phyloP scores from a whole-genome alignment of 2,113 vertebrate species.

The Microcebus lehilahytsara region DNA sequence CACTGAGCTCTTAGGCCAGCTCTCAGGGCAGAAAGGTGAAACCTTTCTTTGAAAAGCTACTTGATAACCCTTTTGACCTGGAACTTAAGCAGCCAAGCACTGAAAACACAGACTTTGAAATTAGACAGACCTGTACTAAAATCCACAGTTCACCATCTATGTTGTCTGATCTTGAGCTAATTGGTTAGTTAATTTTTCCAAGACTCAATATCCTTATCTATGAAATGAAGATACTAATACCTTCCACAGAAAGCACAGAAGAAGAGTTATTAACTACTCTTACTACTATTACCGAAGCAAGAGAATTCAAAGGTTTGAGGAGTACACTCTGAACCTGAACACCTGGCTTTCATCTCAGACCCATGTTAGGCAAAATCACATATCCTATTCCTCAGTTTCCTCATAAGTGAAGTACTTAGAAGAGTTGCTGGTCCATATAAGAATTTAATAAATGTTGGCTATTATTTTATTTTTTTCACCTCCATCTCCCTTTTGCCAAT shows the following conservation, averaged over 20 bases:
- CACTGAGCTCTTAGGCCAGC: not conserved
- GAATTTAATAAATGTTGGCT: not conserved
- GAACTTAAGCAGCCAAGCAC: not conserved
- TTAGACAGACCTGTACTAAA: not conserved
- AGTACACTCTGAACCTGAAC: not conserved
- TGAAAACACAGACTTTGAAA: slow-evolving; percentile 1
- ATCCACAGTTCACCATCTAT: not conserved
- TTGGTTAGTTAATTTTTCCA: not conserved
- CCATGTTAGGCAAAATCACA: not conserved
- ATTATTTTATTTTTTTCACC: not conserved
- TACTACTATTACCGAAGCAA: not conserved
- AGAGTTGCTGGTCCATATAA: not conserved
- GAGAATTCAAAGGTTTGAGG: not conserved
- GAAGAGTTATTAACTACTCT: not conserved
- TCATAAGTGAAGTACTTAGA: not conserved
- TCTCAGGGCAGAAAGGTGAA: not conserved
- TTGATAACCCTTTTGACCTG: not conserved
- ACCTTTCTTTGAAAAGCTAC: not conserved
- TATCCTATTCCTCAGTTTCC: not conserved
- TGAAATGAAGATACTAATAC: not conserved
- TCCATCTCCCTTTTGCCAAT: not conserved
- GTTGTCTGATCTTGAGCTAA: not conserved
- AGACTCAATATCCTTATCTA: not conserved
- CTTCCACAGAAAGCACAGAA: not conserved
- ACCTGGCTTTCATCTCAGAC: not conserved